Base-by-base conservation (phyloP, 2,797 vertebrate genomes). In the Amphiprion clarkii region DNA sequence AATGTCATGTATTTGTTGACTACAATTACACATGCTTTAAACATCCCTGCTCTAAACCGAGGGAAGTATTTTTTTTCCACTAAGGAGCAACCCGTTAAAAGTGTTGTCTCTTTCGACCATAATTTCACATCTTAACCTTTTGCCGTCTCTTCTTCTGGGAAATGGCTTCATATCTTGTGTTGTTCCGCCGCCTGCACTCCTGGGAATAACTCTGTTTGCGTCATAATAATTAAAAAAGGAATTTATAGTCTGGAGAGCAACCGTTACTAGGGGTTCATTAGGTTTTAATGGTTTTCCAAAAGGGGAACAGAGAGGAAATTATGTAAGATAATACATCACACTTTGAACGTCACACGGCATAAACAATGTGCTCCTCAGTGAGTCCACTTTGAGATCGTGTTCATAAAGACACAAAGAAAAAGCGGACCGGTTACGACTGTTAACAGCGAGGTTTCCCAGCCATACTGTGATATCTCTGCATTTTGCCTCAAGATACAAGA, bases 181-280 rank as follows among this genome's bases (percentile, higher is more conserved):
- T 6, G 33, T 79, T 74, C 67, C 78, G 77, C 81, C 68, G 54
- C 42, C 42, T 2, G 29, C 13, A 10, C 60, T 46, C 60, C 53
- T 21, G 56, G 76, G 74, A 85, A 74, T 67, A 12, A 39, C 36
- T 21, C 70, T 74, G 84, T 82, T 64, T 74, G 84, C 71, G 46
- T 87, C 77, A 81, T 57, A 71, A 86, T 86, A 91, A 92, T 93
- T 92, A 89, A 88, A 89, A 85, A 85, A 79, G 52, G 79, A 84
- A 88, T 87, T 87, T 86, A 78, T 83, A 76, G 84, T 81, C 81
- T 61, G 72, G 54, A 87, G 82, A 78, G 73, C 49, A 73, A 90
- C 75, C 71, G 54, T 83, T 82, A 80, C 68, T 36, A 40, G 36
- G 60, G 75, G 48, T 83, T 83, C 81, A 85, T 92, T 87, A 74